Evolutionary conservation across 2,113 vertebrate genomes (phyloP), one percentile per base, ranked within the genome.

Genomic region (Paramormyrops kingsleyae): DNA sequence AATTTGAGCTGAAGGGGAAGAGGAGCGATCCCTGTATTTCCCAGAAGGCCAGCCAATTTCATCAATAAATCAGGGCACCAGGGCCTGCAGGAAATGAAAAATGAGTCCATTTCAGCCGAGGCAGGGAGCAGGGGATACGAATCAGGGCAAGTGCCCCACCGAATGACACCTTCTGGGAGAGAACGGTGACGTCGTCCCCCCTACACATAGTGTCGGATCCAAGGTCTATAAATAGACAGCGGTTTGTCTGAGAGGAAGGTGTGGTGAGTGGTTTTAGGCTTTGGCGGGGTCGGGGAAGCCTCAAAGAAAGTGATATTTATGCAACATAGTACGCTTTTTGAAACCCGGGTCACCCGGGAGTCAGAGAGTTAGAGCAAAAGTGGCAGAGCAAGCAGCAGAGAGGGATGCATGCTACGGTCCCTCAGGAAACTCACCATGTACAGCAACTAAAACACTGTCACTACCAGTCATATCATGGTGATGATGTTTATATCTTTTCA

Each of bases 41-140:
- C 94, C 92, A 90, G 87, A 92, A 93, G 93, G 90, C 90, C 87
- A 89, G 90, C 90, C 91, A 93, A 94, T 92, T 92, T 91, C 92
- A 92, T 94, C 91, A 92, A 92, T 93, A 92, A 95, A 94, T 92
- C 91, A 90, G 91, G 77, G 88, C 88, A 89, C 83, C 39, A 9
- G 89, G 92, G 90, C 89, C 92, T 88, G 90, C 91, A 92, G 89
- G 92, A 92, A 91, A 94, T 94, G 93, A 95, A 94, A 93, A 95
- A 95, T 93, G 90, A 93, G 91, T 93, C 91, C 50, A 93, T 92
- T 95, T 93, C 90, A 94, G 88, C n/a, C 84, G 70, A 50, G 92
- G 86, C 88, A 89, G 90, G 91, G 92, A 92, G 89, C 53, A 24
- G 62, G 53, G 91, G 92, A 94, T 92, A 90, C 90, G 91, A 92